Conservation (phyloP, 2,113 vertebrate genomes). For the Indri indri region DNA sequence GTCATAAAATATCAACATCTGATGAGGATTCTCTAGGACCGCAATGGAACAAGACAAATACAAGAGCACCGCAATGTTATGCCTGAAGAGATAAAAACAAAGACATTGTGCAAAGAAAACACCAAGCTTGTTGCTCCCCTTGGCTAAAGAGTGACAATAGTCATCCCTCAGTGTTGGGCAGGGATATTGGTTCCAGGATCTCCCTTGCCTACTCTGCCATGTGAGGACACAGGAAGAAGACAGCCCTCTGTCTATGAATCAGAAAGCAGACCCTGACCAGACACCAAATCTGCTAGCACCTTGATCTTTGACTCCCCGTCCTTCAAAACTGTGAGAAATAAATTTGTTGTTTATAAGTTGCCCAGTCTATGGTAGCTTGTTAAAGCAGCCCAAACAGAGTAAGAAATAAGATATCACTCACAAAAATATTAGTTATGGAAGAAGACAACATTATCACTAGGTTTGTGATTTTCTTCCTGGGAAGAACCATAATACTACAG, state of each 20-base stretch:
- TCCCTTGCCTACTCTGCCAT: background rate
- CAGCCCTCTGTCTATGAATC: background rate
- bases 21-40: background rate
- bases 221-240: background rate
- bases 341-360: background rate
- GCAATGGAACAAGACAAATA: background rate
- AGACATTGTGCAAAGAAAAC: background rate
- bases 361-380: background rate
- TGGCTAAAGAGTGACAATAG: background rate
- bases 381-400: background rate
- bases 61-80: background rate
- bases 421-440: constrained; percentile 18
- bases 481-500: background rate
- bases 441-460: background rate
- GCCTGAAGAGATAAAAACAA: background rate
- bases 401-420: background rate
- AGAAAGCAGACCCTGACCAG: too few species aligned
- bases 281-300: background rate
- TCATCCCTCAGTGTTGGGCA: background rate
- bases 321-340: background rate
- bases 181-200: background rate
- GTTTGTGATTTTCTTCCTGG: constrained; percentile 29
- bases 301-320: background rate
- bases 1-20: background rate
- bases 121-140: background rate